Evolutionary conservation across 1,140 invertebrate species (phyloP), one percentile per base, ranked within the genome.

Genomic region (Zaprionus africanus): DNA sequence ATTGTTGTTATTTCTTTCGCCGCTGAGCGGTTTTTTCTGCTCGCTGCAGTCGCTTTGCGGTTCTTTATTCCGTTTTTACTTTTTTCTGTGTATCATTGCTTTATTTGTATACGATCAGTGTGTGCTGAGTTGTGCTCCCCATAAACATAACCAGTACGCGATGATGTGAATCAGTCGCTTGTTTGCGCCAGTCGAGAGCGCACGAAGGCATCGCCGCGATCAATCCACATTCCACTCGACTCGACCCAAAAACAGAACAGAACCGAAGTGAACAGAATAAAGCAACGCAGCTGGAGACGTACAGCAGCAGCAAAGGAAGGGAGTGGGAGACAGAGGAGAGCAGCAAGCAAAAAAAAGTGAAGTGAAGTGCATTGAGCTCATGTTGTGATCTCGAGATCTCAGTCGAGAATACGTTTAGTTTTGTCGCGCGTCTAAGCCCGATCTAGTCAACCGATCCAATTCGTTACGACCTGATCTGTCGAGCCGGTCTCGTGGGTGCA

Each of bases 91-190:
- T 72, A 63, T 51, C 76, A 61, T 80, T 80, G 51, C 26, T 73
- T 78, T 76, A 68, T 68, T 69, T 56, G 64, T 68, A 62, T 69
- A 77, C 60, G 78, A 85, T 85, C 75, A 56, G 9, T 49, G 46
- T 49, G 81, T 34, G 51, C 43, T 4, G n/a, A 13, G 78, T 34
- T 53, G 46, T 66, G 68, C 67, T 81, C 61, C 49, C 65, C 49
- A 84, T 69, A 74, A 79, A 74, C 66, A 69, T 60, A 76, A 65
- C 60, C 68, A 71, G 60, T 60, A 71, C 67, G 51, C 63, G 59
- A 53, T 73, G 64, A 69, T 71, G 76, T 79, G 86, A 90, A 73
- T 90, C 79, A 90, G 85, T 90, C 85, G 75, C 73, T 75, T 78
- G 73, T 72, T 77, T 57, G 76, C 73, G 72, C 58, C 73, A 85